Conservation (phyloP, 1,140 invertebrate species). For the Chionoecetes opilio region DNA sequence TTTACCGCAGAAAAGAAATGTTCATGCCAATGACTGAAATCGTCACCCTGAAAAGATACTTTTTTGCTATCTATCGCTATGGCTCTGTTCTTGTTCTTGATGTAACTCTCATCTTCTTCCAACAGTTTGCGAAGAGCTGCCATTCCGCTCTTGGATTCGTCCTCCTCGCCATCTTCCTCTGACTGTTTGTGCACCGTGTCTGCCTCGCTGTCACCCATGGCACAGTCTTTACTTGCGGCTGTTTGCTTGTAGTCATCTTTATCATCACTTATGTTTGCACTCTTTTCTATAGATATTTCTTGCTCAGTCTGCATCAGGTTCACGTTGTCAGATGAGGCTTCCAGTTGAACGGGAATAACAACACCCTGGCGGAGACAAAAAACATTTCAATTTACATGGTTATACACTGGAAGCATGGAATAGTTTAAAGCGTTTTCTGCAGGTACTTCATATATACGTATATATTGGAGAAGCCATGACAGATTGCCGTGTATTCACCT, state of each 20-base stretch:
- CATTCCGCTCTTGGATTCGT: neutral
- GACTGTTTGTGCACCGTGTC: constrained; percentile 18
- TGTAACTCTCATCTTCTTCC: neutral
- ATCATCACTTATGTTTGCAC: constrained; percentile 36
- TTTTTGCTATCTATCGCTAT: constrained; percentile 37
- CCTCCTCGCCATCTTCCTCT: neutral
- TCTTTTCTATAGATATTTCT: neutral
- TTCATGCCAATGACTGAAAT: constrained; percentile 33
- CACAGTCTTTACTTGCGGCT: neutral
- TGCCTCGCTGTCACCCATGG: neutral
- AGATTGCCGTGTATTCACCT: neutral
- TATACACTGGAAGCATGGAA: neutral
- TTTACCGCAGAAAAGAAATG: constrained; percentile 40
- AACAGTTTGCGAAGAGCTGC: neutral
- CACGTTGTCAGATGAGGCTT: neutral
- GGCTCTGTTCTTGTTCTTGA: constrained; percentile 14
- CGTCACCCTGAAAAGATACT: neutral
- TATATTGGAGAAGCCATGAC: neutral
- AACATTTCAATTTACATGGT: neutral
- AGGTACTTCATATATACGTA: neutral
- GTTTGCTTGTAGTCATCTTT: neutral
- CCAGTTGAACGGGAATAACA: constrained; percentile 13
- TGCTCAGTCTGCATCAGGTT: neutral
- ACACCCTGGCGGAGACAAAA: constrained; percentile 9
- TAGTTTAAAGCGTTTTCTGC: neutral